phyloP scores from a whole-genome alignment of 2,113 vertebrate genomes.

The Salvelinus namaycush region DNA sequence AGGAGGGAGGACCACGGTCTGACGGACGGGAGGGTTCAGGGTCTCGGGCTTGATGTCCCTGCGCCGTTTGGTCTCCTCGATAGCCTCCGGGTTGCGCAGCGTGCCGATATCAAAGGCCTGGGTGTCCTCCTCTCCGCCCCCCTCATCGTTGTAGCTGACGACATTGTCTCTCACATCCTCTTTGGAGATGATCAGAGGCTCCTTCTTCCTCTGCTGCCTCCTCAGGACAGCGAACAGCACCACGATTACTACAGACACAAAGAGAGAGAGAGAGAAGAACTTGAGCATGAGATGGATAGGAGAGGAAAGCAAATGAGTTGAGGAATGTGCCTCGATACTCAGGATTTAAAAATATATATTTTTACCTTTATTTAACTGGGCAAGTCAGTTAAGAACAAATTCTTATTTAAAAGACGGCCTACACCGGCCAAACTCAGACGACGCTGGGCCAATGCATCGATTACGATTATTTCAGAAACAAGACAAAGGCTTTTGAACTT shows the following conservation, averaged over 20 bases:
- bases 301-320: not conserved
- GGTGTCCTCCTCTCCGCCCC: conserved; percentile 96
- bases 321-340: no score
- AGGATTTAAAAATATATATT: no score
- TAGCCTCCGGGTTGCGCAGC: conserved; percentile 90
- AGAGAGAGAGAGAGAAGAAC: not conserved
- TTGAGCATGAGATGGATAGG: not conserved
- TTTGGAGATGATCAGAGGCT: conserved; percentile 96
- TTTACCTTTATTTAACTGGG: no score
- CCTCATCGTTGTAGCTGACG: conserved; percentile 96
- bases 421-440: no score
- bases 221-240: conserved; percentile 90
- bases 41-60: conserved; percentile 90
- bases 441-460: no score
- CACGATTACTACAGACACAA: conserved; percentile 81
- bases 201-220: conserved; percentile 91
- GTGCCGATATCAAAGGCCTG: conserved; percentile 97
- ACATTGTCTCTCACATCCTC: conserved; percentile 97
- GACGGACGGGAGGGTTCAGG: conserved; percentile 79
- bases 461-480: no score
- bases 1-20: conserved; percentile 72
- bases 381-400: no score
- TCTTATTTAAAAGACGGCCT: no score
- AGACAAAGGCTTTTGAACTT: conserved; percentile 14
- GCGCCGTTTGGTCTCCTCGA: conserved; percentile 88